Evolutionary conservation across 1,140 invertebrate species (phyloP).

Genomic region (Drosophila sp.): DNA sequence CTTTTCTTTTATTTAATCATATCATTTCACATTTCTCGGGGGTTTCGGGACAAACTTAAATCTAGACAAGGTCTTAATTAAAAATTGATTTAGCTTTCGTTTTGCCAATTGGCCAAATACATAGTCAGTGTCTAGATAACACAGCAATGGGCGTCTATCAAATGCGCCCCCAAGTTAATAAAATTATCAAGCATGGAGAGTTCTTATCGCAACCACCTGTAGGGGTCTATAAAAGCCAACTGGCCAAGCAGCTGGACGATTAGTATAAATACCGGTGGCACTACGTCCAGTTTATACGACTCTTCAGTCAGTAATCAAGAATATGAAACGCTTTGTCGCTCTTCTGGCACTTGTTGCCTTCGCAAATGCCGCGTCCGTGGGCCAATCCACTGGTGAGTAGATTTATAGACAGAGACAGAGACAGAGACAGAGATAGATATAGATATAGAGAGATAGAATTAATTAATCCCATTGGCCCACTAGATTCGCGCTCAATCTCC

Average conservation of each 20-base stretch:
- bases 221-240: conserved; percentile 74
- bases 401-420: background rate
- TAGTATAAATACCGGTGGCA: conserved; percentile 78
- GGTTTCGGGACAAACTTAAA: conserved; percentile 10
- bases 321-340: conserved; percentile 64
- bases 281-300: conserved; percentile 68
- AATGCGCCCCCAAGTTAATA: conserved; percentile 20
- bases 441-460: background rate
- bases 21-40: conserved; percentile 8
- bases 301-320: conserved; percentile 54
- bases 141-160: conserved; percentile 29
- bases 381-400: conserved; percentile 63
- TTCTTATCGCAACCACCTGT: conserved; percentile 52
- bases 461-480: no score
- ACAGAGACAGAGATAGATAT: no score
- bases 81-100: conserved; percentile 36
- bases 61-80: conserved; percentile 46
- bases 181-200: conserved; percentile 34
- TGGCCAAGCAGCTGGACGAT: conserved; percentile 29
- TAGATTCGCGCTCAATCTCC: conserved; percentile 63
- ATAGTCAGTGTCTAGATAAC: conserved; percentile 24
- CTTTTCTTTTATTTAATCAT: conserved; percentile 1
- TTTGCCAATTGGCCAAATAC: background rate
- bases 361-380: conserved; percentile 60
- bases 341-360: conserved; percentile 72